Conservation (phyloP, 2,888 invertebrate genomes). For the Drosophila siamana region DNA sequence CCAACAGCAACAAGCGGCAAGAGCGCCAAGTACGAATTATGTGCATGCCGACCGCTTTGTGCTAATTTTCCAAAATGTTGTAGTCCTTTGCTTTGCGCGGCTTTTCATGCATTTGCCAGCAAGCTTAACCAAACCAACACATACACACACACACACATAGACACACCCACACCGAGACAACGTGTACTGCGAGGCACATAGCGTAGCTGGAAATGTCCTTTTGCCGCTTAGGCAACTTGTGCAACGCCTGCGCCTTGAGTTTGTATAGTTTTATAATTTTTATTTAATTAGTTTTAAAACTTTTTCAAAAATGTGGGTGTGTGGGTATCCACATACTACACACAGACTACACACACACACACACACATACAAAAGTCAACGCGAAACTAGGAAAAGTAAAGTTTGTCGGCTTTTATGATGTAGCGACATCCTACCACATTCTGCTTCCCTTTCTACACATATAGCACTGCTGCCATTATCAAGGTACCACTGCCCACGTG, state of each 20-base stretch:
- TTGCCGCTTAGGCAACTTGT: slow-evolving; percentile 58
- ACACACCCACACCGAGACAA: not conserved
- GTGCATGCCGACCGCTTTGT: slow-evolving; percentile 68
- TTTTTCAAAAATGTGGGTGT: slow-evolving; percentile 66
- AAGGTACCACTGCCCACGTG: slow-evolving; percentile 61
- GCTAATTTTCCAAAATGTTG: slow-evolving; percentile 71
- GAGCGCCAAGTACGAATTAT: slow-evolving; percentile 54
- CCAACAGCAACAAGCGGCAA: slow-evolving; percentile 33
- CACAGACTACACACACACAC: slow-evolving; percentile 8
- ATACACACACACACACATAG: slow-evolving; percentile 14
- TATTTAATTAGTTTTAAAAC: slow-evolving; percentile 81
- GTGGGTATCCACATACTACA: slow-evolving; percentile 34
- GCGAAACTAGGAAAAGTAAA: slow-evolving; percentile 60
- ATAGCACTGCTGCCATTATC: slow-evolving; percentile 34
- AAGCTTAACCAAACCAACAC: slow-evolving; percentile 40
- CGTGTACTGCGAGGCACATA: not conserved
- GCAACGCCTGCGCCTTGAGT: slow-evolving; percentile 68
- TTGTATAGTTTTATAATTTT: slow-evolving; percentile 81
- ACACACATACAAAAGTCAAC: slow-evolving; percentile 44
- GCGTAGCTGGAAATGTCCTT: slow-evolving; percentile 59
- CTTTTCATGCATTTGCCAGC: slow-evolving; percentile 46
- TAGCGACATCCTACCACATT: slow-evolving; percentile 43
- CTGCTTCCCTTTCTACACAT: not conserved
- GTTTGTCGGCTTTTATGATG: slow-evolving; percentile 79
- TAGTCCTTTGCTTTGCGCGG: slow-evolving; percentile 64